Evolutionary conservation across 2,888 invertebrate species (phyloP), one percentile per base, ranked within the genome.

Genomic region (Actias luna): DNA sequence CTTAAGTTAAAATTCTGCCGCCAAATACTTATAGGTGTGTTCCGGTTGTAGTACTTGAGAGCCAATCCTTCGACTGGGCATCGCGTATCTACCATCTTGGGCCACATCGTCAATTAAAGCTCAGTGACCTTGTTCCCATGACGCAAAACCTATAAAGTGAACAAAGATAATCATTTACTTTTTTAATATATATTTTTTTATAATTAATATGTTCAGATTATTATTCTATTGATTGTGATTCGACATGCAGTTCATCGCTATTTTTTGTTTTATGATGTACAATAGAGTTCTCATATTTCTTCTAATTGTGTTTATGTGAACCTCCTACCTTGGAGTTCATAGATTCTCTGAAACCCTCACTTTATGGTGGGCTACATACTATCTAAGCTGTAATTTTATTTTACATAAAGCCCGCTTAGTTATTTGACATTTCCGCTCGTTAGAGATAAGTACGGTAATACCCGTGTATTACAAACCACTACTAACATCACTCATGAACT

Each of bases 391-490:
- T 83, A 83, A 85, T 69, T 69, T 73, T 76, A 79, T 77, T 80
- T 77, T 74, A 69, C 62, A 50, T 78, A 76, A 76, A 78, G 70
- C 82, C 75, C 75, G 76, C 79, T 78, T 83, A 76, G 81, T 84
- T 86, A 76, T 79, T 75, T 69, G 76, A 71, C 77, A 76, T 87
- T 87, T 89, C 89, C 87, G 85, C 79, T 88, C 83, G 83, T 85
- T 86, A 79, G 70, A 78, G 82, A 85, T 85, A 87, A 85, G 80
- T 76, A 83, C 79, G 79, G 84, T 88, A 87, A 87, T 88, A 80
- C 78, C 72, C 71, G 76, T 73, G 77, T 82, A 85, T 88, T 86
- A 88, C 83, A 84, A 83, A 83, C 85, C 82, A 83, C 82, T 78
- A 81, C 84, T 83, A 85, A 80, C 77, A 78, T 86, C 74, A 80